These are phyloP conservation scores for Trypoxylon attenuatum DNA, from an alignment of 2,888 invertebrate species.

Conservation along the genomic window DNA sequence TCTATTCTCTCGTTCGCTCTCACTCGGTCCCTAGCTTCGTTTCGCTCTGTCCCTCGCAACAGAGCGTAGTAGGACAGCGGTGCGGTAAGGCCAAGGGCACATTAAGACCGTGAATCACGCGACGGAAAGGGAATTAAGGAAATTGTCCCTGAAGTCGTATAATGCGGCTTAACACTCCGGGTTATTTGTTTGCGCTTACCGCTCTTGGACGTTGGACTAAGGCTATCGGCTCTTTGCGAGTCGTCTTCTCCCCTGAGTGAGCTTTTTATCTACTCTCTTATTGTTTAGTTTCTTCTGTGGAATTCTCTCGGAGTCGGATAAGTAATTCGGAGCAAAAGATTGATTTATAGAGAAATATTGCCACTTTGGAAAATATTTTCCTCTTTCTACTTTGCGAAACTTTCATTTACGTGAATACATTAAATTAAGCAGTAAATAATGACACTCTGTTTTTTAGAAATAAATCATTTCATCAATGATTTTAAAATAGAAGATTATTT, in stretches of 20 bases:
- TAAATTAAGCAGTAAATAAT: no score
- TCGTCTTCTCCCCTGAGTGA: not conserved
- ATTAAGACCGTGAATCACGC: constrained; percentile 43
- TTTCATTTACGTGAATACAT: no score
- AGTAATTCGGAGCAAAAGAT: no score
- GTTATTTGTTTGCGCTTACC: not conserved
- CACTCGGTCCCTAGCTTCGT: constrained; percentile 20
- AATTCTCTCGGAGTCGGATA: no score
- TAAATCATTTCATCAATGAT: no score
- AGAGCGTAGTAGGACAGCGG: constrained; percentile 35
- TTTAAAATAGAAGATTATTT: no score
- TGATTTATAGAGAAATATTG: no score
- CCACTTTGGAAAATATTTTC: no score
- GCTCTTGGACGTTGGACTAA: not conserved
- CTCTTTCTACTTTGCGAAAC: no score
- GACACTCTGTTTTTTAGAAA: no score
- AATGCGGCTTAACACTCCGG: constrained; percentile 2
- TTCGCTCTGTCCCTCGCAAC: constrained; percentile 38
- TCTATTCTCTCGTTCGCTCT: not conserved
- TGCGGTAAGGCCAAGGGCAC: constrained; percentile 49
- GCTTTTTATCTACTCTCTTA: no score
- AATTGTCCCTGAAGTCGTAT: constrained; percentile 26
- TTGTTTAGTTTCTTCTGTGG: not conserved
- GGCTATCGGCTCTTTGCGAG: not conserved
- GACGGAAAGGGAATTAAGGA: constrained; percentile 34